Percentiles rank a stretch among this genome's conserved stretches.
Evolutionary conservation across 2,797 vertebrate species (phyloP).

Genomic region (Typhlichthys subterraneus): DNA sequence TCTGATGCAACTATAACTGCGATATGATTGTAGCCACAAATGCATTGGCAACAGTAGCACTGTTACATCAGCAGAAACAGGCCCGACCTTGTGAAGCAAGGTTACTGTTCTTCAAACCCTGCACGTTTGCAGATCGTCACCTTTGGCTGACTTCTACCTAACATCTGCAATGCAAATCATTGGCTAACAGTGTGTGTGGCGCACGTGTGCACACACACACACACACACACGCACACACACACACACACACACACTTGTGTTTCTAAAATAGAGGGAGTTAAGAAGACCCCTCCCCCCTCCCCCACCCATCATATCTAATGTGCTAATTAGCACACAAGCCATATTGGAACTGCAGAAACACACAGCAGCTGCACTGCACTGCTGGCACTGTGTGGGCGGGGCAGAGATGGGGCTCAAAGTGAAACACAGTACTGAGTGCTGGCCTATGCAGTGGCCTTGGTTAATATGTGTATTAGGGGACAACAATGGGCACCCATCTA

Average conservation of each 20-base stretch:
- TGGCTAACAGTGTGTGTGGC: constrained; percentile 47
- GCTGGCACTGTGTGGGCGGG: constrained; percentile 39
- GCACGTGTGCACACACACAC: constrained; percentile 18
- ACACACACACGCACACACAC: constrained; percentile 7
- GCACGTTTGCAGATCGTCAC: constrained; percentile 35
- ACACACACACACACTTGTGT: constrained; percentile 8
- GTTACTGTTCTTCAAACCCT: constrained; percentile 62
- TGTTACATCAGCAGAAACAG: constrained; percentile 60
- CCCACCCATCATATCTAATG: too few species aligned
- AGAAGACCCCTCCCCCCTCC: too few species aligned
- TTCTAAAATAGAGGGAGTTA: constrained; percentile 45
- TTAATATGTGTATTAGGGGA: constrained; percentile 72
- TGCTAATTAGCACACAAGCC: not conserved
- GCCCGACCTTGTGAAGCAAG: constrained; percentile 50
- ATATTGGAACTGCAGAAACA: not conserved
- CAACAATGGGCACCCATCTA: constrained; percentile 63
- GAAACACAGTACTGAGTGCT: constrained; percentile 53
- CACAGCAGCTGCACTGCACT: constrained; percentile 26
- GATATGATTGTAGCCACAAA: constrained; percentile 36
- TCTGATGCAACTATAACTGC: not conserved
- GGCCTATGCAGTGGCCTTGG: constrained; percentile 61
- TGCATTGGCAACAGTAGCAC: constrained; percentile 42
- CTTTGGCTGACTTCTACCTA: constrained; percentile 42
- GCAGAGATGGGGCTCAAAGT: constrained; percentile 31
- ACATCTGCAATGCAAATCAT: constrained; percentile 54